Conservation (phyloP, 2,888 invertebrate species). For the Apodemia duryi region DNA sequence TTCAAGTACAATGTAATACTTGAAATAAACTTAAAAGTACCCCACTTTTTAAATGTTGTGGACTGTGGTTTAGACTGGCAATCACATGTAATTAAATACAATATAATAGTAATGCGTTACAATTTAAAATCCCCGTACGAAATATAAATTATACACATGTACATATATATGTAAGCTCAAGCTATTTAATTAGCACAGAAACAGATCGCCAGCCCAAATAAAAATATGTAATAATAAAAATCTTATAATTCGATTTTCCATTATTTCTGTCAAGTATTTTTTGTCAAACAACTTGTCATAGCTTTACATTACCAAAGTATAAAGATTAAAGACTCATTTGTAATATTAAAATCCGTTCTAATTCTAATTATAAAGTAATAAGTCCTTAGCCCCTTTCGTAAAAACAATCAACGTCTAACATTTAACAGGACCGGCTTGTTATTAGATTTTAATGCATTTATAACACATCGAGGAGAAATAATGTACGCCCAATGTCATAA, state of each 20-base stretch:
- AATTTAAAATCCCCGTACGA: too few species aligned
- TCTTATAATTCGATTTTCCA: not conserved
- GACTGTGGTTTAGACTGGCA: too few species aligned
- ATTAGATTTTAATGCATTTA: not conserved
- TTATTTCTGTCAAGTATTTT: not conserved
- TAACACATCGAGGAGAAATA: not conserved
- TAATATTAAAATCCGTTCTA: not conserved
- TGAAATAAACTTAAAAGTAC: too few species aligned
- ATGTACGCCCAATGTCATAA: not conserved
- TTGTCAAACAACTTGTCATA: not conserved
- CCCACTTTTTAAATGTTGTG: too few species aligned
- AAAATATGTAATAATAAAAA: not conserved
- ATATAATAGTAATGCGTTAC: too few species aligned
- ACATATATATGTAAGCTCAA: too few species aligned
- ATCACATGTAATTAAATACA: too few species aligned
- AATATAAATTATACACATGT: too few species aligned
- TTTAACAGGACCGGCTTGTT: not conserved
- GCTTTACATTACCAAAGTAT: not conserved
- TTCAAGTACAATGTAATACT: too few species aligned
- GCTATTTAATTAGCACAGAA: too few species aligned
- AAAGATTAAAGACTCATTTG: not conserved
- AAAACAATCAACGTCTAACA: not conserved
- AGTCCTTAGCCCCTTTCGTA: not conserved
- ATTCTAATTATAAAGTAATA: not conserved
- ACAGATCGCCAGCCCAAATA: not conserved